Base-by-base conservation (phyloP, 2,888 invertebrate species). In the Microplitis manilae region DNA sequence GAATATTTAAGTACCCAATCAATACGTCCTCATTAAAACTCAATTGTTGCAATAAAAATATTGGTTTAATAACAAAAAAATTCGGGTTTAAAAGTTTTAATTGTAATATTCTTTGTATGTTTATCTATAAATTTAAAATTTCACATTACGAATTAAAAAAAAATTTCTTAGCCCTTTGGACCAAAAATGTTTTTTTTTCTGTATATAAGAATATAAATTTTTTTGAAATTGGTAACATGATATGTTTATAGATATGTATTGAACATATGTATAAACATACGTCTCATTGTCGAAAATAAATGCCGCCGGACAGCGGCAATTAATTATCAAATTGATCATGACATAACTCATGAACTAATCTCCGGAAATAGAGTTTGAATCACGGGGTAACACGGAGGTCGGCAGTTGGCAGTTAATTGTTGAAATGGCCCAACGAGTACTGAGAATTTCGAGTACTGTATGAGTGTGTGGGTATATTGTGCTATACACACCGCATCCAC, bases 301-400 rank as follows among this genome's bases (percentile, higher is more conserved):
- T 50, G 50, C 50, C 8, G 4, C 13, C 9, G 64, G 64, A 77
- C 40, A 40, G 38, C 67, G 67, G 50, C 4, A 50, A 50, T 67
- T 70, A 77, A 77, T 77, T 70, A 41, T 71, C 67, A 74, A 77
- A 77, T 77, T 77, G 74, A 60, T 74, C 74, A 77, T 50, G 50
- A 59, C 7, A 50, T 73, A 73, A 74, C 70, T 74, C 74, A 77
- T 50, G 50, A 59, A 7, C 65, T 73, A 73, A 74, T 74, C 67
- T 30, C 50, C 41, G 74, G 71, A 74, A 74, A 71, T 70, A 70
- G 62, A 70, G 65, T 77, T 74, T 67, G 67, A 67, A 70, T 77
- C 64, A 70, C 68, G n/a, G 68, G 67, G 40, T 9, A 17, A 38
- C 13, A 60, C 39, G 30, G 39, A 74, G 41, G 59, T 59, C 41